Evolutionary conservation across 2,797 vertebrate genomes (phyloP).

Genomic region (Dryobates pubescens): DNA sequence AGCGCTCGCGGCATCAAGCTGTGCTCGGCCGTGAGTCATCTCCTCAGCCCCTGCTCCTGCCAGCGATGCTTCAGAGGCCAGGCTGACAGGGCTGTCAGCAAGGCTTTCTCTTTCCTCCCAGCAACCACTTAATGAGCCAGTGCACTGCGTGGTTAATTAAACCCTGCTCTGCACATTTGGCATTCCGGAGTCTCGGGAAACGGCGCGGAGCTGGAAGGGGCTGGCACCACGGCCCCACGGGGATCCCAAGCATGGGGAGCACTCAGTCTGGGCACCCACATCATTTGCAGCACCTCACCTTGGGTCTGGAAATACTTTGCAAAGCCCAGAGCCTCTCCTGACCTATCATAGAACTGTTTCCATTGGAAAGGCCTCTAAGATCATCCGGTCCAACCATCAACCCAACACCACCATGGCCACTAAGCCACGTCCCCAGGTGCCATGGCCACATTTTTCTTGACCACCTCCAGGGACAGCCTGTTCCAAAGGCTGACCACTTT

Average conservation of each 20-base stretch:
- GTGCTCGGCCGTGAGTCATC: not conserved
- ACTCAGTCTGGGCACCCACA: not conserved
- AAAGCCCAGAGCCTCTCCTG: not conserved
- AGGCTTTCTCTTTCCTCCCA: not conserved
- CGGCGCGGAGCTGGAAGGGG: not conserved
- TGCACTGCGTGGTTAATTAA: not conserved
- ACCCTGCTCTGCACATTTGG: not conserved
- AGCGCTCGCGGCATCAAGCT: accelerated
- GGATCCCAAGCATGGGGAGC: no score
- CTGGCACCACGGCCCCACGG: not conserved
- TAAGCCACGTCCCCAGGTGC: no score
- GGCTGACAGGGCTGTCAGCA: constrained; percentile 10
- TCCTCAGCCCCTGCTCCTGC: not conserved
- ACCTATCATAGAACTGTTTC: no score
- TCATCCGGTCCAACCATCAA: no score
- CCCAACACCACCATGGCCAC: no score
- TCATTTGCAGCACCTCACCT: accelerated
- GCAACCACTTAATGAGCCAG: constrained; percentile 20
- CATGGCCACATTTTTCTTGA: no score
- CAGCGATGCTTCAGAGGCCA: not conserved
- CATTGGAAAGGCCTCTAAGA: no score
- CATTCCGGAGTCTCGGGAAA: not conserved
- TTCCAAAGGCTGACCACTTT: no score
- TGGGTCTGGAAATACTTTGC: not conserved
- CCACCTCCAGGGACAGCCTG: no score